A percentile compares a stretch with the other conserved stretches of the same genome.
phyloP scores from a whole-genome alignment of 2,113 vertebrate species.

The Melanerpes formicivorus region DNA sequence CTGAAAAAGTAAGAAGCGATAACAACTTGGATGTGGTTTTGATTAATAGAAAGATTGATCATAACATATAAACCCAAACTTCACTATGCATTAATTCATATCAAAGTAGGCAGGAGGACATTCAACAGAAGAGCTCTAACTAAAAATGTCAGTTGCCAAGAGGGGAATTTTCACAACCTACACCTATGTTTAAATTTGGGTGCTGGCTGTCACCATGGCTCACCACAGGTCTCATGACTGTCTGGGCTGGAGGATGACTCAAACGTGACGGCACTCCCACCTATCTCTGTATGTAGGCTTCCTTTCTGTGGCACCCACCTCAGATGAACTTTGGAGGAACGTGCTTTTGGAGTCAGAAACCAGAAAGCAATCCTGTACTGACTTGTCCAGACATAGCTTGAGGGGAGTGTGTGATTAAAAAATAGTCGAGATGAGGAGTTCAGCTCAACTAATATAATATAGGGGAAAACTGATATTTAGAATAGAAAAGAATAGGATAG shows the following conservation, averaged over 20 bases:
- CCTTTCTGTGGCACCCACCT: background rate
- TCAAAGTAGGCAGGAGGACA: background rate
- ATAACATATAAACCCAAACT: background rate
- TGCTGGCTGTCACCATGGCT: background rate
- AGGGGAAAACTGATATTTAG: background rate
- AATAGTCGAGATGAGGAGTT: background rate
- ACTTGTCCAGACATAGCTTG: background rate
- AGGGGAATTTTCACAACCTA: constrained; percentile 30
- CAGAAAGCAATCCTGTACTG: background rate
- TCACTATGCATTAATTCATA: background rate
- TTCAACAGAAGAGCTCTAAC: constrained; percentile 23
- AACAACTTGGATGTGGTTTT: constrained; percentile 1
- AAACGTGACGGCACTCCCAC: background rate
- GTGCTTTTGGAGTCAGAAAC: background rate
- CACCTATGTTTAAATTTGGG: constrained; percentile 4
- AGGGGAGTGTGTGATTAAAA: background rate
- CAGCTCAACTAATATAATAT: background rate
- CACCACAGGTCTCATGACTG: constrained; percentile 34
- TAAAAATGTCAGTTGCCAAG: constrained; percentile 18
- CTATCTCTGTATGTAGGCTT: background rate
- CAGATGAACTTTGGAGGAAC: background rate
- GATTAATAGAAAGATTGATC: constrained; percentile 12
- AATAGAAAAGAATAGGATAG: no score
- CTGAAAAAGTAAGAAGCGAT: background rate
- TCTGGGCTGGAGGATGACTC: constrained; percentile 42